phyloP scores from a whole-genome alignment of 2,797 vertebrate genomes.

The Parauchenoglanis ngamensis region DNA sequence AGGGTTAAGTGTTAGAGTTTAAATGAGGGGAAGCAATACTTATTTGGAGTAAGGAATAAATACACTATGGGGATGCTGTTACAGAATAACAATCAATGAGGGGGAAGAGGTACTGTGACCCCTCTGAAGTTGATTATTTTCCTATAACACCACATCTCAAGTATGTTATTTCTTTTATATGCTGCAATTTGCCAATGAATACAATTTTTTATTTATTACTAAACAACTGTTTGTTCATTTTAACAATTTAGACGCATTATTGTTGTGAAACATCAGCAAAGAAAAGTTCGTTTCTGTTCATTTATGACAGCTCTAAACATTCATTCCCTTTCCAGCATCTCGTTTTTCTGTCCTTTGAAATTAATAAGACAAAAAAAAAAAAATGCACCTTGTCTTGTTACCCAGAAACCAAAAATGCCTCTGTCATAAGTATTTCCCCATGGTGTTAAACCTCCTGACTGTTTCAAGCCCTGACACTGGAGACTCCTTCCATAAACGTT shows the following conservation, averaged over 20 bases:
- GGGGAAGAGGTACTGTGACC: background rate
- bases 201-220: background rate
- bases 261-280: background rate
- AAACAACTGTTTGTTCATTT: background rate
- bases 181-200: background rate
- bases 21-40: background rate
- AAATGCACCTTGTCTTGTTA: background rate
- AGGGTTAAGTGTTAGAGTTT: background rate
- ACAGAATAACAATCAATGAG: background rate
- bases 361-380: too few species aligned
- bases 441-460: background rate
- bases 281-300: background rate
- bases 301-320: background rate
- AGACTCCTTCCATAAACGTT: background rate
- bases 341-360: too few species aligned
- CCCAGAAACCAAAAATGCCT: background rate
- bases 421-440: background rate
- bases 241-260: background rate
- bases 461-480: background rate
- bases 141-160: background rate
- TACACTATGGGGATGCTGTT: background rate
- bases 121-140: background rate
- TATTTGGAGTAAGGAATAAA: background rate
- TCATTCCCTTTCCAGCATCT: background rate
- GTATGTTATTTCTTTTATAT: background rate